Evolutionary conservation across 2,888 invertebrate species (phyloP).

Genomic region (Caenorhabditis sp.): DNA sequence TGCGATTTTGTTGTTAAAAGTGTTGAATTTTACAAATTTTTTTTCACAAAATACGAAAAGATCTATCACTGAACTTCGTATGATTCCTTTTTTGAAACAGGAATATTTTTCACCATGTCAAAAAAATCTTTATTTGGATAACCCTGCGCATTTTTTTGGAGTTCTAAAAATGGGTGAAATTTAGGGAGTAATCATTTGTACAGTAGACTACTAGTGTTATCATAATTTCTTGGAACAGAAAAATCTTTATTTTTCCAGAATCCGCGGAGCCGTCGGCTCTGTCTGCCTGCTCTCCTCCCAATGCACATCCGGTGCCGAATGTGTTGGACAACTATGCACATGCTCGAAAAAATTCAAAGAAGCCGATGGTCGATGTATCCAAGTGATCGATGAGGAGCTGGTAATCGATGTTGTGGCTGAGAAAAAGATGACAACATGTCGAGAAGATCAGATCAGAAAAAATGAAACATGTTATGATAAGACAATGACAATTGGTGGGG

Average conservation of each 20-base stretch:
- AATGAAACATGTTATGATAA: slow-evolving; percentile 5
- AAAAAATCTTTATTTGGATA: too few relatives aligned
- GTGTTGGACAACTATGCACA: slow-evolving; percentile 49
- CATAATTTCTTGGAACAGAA: too few relatives aligned
- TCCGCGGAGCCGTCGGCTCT: slow-evolving; percentile 57
- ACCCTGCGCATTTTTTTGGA: too few relatives aligned
- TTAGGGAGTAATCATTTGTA: too few relatives aligned
- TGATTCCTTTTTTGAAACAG: too few relatives aligned
- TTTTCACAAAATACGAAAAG: too few relatives aligned
- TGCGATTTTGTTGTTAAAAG: too few relatives aligned
- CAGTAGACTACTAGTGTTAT: too few relatives aligned
- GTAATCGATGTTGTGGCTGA: slow-evolving; percentile 17
- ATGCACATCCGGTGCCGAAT: slow-evolving; percentile 57
- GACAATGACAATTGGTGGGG: slow-evolving; percentile 40
- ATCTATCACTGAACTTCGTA: too few relatives aligned
- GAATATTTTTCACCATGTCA: too few relatives aligned
- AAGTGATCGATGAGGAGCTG: slow-evolving; percentile 17
- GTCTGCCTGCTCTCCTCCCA: slow-evolving; percentile 56
- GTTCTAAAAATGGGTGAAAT: too few relatives aligned
- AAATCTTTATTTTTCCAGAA: slow-evolving; percentile 21
- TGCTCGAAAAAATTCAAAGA: slow-evolving; percentile 48
- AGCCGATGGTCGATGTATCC: slow-evolving; percentile 44
- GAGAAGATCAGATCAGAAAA: slow-evolving; percentile 14
- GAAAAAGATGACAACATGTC: slow-evolving; percentile 1
- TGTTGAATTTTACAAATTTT: too few relatives aligned